A percentile compares a stretch with the other conserved stretches of the same genome.
phyloP scores from a whole-genome alignment of 30 jellyfish, hydroid and myxozoan genomes.

The Catostylus mosaicus region DNA sequence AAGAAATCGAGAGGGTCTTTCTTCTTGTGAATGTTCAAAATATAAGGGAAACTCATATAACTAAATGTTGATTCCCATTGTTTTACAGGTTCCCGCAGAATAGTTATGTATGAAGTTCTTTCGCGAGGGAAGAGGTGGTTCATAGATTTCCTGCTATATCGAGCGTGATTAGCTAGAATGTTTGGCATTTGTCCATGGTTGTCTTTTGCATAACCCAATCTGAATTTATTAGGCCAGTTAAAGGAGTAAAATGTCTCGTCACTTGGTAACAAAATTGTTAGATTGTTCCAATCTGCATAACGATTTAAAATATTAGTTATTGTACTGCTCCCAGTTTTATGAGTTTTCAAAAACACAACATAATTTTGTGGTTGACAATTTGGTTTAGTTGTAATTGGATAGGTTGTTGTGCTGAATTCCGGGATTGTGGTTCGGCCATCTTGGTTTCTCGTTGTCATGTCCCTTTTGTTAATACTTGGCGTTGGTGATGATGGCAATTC shows the following conservation, averaged over 20 bases:
- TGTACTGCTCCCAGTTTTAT: constrained; percentile 97
- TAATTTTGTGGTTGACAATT: constrained; percentile 72
- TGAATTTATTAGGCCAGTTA: constrained; percentile 96
- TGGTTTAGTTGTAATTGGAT: constrained; percentile 10
- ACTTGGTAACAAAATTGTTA: constrained; percentile 81
- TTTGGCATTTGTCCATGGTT: constrained; percentile 72
- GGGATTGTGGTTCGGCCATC: neutral
- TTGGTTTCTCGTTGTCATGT: neutral
- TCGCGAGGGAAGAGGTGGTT: constrained; percentile 85
- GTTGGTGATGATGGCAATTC: constrained; percentile 74
- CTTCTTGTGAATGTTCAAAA: constrained; percentile 70
- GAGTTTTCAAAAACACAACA: constrained; percentile 91
- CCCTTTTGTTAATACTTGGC: constrained; percentile 1
- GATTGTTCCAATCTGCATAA: constrained; percentile 89
- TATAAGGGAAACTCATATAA: constrained; percentile 93
- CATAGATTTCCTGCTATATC: constrained; percentile 94
- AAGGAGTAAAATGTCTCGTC: constrained; percentile 78
- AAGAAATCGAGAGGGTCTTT: constrained; percentile 88
- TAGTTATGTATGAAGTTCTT: constrained; percentile 71
- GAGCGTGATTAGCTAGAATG: constrained; percentile 95
- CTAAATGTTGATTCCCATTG: constrained; percentile 97
- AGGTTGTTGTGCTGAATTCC: neutral
- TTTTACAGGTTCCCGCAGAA: constrained; percentile 92
- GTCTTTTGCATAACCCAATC: constrained; percentile 68
- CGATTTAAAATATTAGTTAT: constrained; percentile 93